Evolutionary conservation across 92 coral and sea anemone species (phyloP).

Genomic region (Micromussa lordhowensis): DNA sequence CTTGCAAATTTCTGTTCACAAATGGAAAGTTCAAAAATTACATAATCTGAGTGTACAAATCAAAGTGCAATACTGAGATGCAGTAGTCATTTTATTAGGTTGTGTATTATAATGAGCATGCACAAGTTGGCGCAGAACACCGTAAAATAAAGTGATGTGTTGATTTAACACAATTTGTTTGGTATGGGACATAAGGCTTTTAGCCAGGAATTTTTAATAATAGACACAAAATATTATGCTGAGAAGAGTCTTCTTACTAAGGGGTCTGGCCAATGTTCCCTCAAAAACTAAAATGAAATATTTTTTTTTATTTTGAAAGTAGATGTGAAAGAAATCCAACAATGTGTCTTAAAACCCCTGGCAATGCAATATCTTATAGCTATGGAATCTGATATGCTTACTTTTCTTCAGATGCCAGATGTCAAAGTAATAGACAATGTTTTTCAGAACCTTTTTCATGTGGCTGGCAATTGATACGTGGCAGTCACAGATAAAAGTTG

Average conservation of each 20-base stretch:
- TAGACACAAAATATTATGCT: neutral
- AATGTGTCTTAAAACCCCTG: neutral
- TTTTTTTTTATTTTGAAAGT: neutral
- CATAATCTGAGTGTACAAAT: neutral
- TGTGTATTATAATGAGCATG: too few relatives aligned
- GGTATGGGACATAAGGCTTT: neutral
- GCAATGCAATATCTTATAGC: too few relatives aligned
- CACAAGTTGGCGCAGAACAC: too few relatives aligned
- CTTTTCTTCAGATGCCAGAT: conserved; percentile 81
- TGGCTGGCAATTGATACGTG: conserved; percentile 68
- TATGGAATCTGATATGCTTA: conserved; percentile 31
- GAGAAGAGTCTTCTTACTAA: too few relatives aligned
- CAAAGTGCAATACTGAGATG: neutral
- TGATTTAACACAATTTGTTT: neutral
- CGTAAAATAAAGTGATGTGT: too few relatives aligned
- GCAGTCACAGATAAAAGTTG: conserved; percentile 69
- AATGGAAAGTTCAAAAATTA: neutral
- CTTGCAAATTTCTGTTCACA: conserved; percentile 51
- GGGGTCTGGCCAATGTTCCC: too few relatives aligned
- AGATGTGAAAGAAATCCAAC: neutral
- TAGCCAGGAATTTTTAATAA: conserved; percentile 7
- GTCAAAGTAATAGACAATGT: conserved; percentile 71
- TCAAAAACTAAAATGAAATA: neutral
- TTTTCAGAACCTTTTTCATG: conserved; percentile 56
- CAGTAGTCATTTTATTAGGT: too few relatives aligned